Base-by-base conservation (phyloP, 2,113 vertebrate genomes). In the Dipodomys spectabilis region DNA sequence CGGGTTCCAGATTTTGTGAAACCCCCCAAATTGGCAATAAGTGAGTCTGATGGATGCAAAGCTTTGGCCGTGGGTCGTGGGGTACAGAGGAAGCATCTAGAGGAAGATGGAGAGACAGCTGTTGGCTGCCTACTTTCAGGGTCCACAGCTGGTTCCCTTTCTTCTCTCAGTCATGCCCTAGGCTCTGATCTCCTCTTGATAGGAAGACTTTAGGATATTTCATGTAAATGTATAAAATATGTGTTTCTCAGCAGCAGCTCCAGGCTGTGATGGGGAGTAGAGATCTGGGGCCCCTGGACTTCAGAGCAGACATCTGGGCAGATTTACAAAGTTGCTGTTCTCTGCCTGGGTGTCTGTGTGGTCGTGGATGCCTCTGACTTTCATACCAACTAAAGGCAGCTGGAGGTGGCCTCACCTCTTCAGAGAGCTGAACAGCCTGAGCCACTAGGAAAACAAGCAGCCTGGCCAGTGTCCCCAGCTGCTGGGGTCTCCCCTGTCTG, bases 271-370 rank as follows among this genome's bases (percentile, higher is more conserved):
- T 28, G 27, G 65, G 11, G 65, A 64, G 69, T 53, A 39, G 83
- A 25, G 64, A 8, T 4, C 10, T 62, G 60, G 62, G 45, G 49
- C 23, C 69, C 30, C 77, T 62, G n/a, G 45, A 4, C 35, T 16
- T 27, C 13, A 6, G 62, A 72, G 16, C 0, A 28, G 60, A 30
- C 35, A 3, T 6, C 20, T 5, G 7, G n/a, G 39, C 6, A 10
- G 32, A 10, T 7, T 12, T 1, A 3, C 78, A 79, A 16, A 62
- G 64, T 49, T 28, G 15, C 44, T 7, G 7, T 45, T 22, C 64
- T 15, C 32, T 1, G 0, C 62, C 5, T 2, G 1, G 5, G 0
- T 1, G n/a, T 35, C 88, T 68, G 0, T 10, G 0, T 16, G 28
- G 28, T 28, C 12, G 0, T 7, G 62, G 10, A 13, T 2, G 49